Percentiles rank a stretch among this genome's conserved stretches.
Conservation (phyloP, 2,888 invertebrate species). For the Heliconius sara region DNA sequence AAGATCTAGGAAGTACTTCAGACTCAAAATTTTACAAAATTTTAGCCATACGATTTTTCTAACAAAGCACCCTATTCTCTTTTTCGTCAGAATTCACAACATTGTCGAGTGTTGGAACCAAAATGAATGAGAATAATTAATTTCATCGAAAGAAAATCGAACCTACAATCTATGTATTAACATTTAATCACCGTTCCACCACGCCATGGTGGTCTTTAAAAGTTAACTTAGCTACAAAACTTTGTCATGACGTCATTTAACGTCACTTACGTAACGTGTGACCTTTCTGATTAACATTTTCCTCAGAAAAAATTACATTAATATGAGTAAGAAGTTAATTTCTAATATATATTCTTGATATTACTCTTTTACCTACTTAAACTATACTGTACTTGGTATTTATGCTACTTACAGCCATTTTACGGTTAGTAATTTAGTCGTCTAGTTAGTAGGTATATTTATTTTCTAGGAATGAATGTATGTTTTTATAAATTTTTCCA, state of each 20-base stretch:
- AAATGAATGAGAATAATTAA: neutral
- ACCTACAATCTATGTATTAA: neutral
- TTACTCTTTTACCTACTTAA: neutral
- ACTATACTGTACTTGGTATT: neutral
- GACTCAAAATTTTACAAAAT: neutral
- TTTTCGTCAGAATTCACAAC: neutral
- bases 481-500: too few relatives aligned
- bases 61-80: neutral
- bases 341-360: neutral
- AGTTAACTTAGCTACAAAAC: neutral
- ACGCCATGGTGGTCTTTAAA: neutral
- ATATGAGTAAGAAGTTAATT: conserved; percentile 1
- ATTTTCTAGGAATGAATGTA: too few relatives aligned
- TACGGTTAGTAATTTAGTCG: neutral
- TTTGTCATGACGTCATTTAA: conserved; percentile 25
- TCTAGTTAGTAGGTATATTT: too few relatives aligned
- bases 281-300: conserved; percentile 17
- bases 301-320: conserved; percentile 4
- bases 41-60: neutral
- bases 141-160: neutral
- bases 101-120: neutral
- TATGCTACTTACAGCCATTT: neutral
- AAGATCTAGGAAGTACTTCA: neutral
- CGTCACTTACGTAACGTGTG: conserved; percentile 1
- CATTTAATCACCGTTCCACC: neutral